Conservation (phyloP, 2,113 vertebrate species). For the Delphinus delphis region DNA sequence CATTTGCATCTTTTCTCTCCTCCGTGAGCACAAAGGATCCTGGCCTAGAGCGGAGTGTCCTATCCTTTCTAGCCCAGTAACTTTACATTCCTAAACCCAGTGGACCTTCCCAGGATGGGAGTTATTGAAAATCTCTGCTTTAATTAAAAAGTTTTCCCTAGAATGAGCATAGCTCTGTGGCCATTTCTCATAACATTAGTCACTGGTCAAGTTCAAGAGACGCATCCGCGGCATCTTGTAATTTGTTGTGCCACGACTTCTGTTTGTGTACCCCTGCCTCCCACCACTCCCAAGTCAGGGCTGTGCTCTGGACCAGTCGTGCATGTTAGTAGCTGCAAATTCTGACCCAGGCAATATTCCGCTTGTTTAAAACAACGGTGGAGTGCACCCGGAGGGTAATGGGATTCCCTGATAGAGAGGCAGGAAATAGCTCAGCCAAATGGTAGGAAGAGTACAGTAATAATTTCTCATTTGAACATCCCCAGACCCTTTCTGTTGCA, state of each 20-base stretch:
- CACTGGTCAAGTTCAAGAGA: background rate
- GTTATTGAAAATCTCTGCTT: constrained; percentile 46
- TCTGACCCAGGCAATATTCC: background rate
- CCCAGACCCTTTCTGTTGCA: background rate
- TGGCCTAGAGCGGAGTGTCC: background rate
- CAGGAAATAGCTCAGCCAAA: background rate
- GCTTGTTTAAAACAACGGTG: background rate
- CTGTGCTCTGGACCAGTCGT: background rate
- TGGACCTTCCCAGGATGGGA: background rate
- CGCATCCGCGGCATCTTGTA: background rate
- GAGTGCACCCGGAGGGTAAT: background rate
- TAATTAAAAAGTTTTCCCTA: constrained; percentile 55
- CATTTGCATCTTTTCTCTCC: background rate
- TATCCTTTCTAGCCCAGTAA: background rate
- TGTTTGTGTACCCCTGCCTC: background rate
- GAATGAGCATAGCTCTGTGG: constrained; percentile 7
- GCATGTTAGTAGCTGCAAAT: background rate
- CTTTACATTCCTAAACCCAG: constrained; percentile 34
- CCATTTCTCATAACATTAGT: constrained; percentile 8
- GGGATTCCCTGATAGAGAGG: background rate
- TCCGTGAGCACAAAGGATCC: background rate
- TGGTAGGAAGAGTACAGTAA: background rate
- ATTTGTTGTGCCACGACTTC: background rate
- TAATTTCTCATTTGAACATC: background rate
- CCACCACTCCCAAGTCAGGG: background rate